Base-by-base conservation (phyloP, 2,797 vertebrate species). In the Pseudochromis fuscus region DNA sequence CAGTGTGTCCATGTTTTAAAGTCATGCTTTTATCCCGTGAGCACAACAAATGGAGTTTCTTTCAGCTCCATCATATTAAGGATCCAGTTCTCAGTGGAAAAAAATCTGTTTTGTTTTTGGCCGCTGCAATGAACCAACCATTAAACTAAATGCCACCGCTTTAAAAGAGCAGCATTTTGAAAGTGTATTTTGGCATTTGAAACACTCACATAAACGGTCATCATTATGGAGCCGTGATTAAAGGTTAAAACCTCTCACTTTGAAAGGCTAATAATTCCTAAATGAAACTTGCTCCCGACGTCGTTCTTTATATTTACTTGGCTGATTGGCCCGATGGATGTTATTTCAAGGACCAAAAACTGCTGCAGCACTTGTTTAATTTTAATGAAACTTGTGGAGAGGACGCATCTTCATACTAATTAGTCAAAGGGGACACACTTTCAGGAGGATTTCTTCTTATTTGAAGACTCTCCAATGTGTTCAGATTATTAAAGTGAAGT, bases 131-230 rank as follows among this genome's bases (percentile, higher is more conserved):
- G 40, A 61, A 58, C 10, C 2, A 13, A 50, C 5, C 21, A 28
- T 77, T 56, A 30, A 50, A 53, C 25, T 62, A 44, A 52, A 18
- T 60, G n/a, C 25, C 8, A n/a, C 59, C 33, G 12, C 53, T 46
- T 70, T 12, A 62, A 67, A 77, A 62, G 4, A 31, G 7, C 58
- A 50, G 45, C 24, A 59, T 78, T 80, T 80, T 70, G 42, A 50
- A 52, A 60, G 13, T 42, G 52, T 44, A 44, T 37, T 48, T 57
- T 80, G 61, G 46, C 56, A 75, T 81, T 81, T 58, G 24, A n/a
- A 64, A 45, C 62, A 61, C 9, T 50, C 69, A 37, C 38, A 24
- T 42, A 31, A 72, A 79, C 16, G 51, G 53, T 28, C 50, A 40
- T n/a, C 4, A 79, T 73, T 51, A 65, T 25, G 15, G 25, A 52